Base-by-base conservation (phyloP, 2,888 invertebrate species). In the Therioaphis trifolii region DNA sequence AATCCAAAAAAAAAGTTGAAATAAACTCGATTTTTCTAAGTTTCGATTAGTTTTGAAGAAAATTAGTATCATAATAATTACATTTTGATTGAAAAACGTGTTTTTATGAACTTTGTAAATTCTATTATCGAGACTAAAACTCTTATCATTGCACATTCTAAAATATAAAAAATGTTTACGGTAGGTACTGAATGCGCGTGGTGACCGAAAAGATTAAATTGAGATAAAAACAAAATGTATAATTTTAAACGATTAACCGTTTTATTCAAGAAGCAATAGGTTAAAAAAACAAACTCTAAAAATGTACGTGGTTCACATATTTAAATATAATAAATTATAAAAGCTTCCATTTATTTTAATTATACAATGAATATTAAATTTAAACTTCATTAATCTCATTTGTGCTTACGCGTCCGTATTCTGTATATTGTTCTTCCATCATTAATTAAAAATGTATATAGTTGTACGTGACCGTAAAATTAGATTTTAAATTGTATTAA, bases 361-460 rank as follows among this genome's bases (percentile, higher is more conserved):
- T 78, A 78, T 78, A 55, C 24, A 27, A 78, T 69, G 68, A 78
- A 69, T 78, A 78, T 55, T 69, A 78, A 78, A 69, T 78, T 35
- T 78, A 43, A 55, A 69, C 78, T 24, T 78, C 78, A 55, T 78
- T 78, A 78, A 78, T 78, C 68, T 69, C 55, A 55, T 55, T 78
- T 78, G 68, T 78, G 40, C 12, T 24, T 66, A 35, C 12, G 11
- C 24, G 9, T 24, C 14, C 40, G n/a, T 29, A 5, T 29, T 61
- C 29, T 49, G 35, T 35, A 66, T 66, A 52, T 68, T 68, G 46
- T 78, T 52, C 35, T 68, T 35, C 52, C 68, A 49, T 78, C 68
- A 49, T 78, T 68, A 77, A 49, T 77, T 77, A 63, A 77, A 77
- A 63, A 77, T 29, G 46, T 46, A 77, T 46, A 77, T 63, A 29